Conservation (phyloP, 2,888 invertebrate genomes). For the Carcina quercana region DNA sequence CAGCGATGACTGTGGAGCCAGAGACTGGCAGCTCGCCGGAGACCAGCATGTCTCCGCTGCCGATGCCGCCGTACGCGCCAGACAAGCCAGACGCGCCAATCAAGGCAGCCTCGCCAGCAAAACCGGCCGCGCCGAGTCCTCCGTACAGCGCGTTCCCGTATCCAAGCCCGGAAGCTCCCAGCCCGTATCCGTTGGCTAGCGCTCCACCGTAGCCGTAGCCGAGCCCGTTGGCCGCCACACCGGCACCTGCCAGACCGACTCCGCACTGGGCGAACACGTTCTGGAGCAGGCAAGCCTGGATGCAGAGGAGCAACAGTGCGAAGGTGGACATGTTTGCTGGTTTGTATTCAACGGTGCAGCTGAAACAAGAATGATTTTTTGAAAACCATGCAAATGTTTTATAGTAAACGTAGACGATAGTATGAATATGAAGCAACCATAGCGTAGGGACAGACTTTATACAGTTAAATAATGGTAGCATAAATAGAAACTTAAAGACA, state of each 20-base stretch:
- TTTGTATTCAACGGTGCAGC: slow-evolving; percentile 4
- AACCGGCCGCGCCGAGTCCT: no score
- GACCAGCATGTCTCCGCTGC: slow-evolving; percentile 23
- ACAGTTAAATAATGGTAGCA: neutral
- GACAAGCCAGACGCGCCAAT: no score
- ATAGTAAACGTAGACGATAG: neutral
- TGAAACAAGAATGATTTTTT: slow-evolving; percentile 2
- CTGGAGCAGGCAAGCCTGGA: slow-evolving; percentile 35
- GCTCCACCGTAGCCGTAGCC: no score
- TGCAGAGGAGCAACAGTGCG: slow-evolving; percentile 25
- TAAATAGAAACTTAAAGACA: neutral
- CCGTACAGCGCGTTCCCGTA: slow-evolving; percentile 6
- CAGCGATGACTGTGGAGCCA: slow-evolving; percentile 25
- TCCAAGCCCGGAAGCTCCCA: slow-evolving; percentile 4
- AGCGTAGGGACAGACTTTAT: neutral
- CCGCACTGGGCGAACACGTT: slow-evolving; percentile 3
- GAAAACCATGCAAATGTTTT: neutral
- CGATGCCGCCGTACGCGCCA: slow-evolving; percentile 14
- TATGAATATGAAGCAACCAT: neutral
- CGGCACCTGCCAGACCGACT: slow-evolving; percentile 1
- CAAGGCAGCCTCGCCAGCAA: no score
- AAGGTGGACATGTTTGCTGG: slow-evolving; percentile 25
- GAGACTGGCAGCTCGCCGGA: slow-evolving; percentile 24
- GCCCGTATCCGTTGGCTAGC: slow-evolving; percentile 2
- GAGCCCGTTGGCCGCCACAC: neutral